Evolutionary conservation across 2,797 vertebrate genomes (phyloP).

Genomic region (Malurus splendens): DNA sequence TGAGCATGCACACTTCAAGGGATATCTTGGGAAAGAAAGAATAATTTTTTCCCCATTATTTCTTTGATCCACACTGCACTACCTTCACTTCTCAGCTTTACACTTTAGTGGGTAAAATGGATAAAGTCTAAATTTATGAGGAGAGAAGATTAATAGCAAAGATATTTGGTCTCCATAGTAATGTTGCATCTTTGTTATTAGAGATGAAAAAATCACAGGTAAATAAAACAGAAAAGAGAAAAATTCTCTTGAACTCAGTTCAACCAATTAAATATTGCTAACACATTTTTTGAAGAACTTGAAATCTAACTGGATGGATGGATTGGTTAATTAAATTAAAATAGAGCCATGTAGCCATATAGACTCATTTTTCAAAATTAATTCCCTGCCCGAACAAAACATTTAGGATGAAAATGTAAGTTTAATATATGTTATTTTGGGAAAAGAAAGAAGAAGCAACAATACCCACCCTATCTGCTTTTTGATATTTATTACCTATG

Average conservation of each 20-base stretch:
- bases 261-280: neutral
- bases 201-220: neutral
- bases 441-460: neutral
- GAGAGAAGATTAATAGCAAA: slow-evolving; percentile 7
- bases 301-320: neutral
- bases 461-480: neutral
- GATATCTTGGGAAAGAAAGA: neutral
- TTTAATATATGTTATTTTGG: neutral
- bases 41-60: neutral
- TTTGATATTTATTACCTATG: neutral
- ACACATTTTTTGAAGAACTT: neutral
- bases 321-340: neutral
- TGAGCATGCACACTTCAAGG: neutral
- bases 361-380: neutral
- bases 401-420: neutral
- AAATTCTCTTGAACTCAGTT: neutral
- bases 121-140: neutral
- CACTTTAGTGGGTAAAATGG: neutral
- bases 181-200: neutral
- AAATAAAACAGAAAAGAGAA: slow-evolving; percentile 1
- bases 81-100: neutral
- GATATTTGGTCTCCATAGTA: slow-evolving; percentile 3
- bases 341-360: neutral
- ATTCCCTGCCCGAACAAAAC: neutral
- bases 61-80: neutral